These are phyloP conservation scores for Luidia sarsii DNA, from an alignment of 53 echinoderm and acorn worm genomes.

Conservation along the genomic window DNA sequence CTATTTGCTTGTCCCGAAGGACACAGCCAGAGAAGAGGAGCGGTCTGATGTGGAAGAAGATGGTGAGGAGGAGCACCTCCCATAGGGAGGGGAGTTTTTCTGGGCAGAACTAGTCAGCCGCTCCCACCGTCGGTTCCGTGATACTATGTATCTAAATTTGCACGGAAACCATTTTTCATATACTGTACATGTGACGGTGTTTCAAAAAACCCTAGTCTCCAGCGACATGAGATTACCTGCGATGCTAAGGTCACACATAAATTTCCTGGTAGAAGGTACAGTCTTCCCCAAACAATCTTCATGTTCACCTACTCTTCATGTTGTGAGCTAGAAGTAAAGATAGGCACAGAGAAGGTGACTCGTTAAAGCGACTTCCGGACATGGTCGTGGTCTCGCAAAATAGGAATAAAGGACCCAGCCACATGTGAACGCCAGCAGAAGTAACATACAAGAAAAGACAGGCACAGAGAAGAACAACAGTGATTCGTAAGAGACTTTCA, in stretches of 20 bases:
- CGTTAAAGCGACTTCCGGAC: too few relatives aligned
- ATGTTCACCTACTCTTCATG: too few relatives aligned
- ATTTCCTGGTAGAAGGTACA: slow-evolving; percentile 28
- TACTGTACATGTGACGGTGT: slow-evolving; percentile 34
- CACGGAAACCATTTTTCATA: slow-evolving; percentile 58
- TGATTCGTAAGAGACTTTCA: too few relatives aligned
- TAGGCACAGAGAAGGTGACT: too few relatives aligned
- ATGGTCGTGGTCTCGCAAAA: too few relatives aligned
- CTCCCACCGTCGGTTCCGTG: background rate
- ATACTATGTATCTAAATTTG: slow-evolving; percentile 4
- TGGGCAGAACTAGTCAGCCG: slow-evolving; percentile 22
- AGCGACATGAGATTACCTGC: slow-evolving; percentile 53
- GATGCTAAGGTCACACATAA: slow-evolving; percentile 31
- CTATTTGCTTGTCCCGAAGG: background rate
- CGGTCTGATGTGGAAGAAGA: background rate
- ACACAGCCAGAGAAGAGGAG: background rate
- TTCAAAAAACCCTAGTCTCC: background rate
- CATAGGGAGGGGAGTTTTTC: background rate
- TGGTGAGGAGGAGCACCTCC: too few relatives aligned
- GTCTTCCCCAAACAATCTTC: slow-evolving; percentile 23
- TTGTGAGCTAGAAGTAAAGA: too few relatives aligned
- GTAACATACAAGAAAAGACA: too few relatives aligned
- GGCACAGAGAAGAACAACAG: too few relatives aligned
- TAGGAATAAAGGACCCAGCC: too few relatives aligned
- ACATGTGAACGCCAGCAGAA: too few relatives aligned